Percentiles rank a stretch among this genome's conserved stretches.
Evolutionary conservation across 2,113 vertebrate genomes (phyloP).

Genomic region (Cygnus buccinator): DNA sequence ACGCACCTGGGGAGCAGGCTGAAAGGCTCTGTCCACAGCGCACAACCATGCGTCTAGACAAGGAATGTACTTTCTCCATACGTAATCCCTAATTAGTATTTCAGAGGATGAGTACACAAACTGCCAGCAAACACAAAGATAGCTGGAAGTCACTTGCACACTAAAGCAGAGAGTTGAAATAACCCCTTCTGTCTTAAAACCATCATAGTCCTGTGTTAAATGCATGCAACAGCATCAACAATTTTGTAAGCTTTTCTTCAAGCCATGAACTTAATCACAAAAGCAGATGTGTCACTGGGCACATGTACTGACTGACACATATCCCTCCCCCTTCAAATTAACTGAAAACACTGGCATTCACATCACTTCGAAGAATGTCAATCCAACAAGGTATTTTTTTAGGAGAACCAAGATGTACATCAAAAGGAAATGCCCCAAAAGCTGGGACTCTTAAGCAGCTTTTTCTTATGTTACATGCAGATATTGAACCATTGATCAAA

Average conservation of each 20-base stretch:
- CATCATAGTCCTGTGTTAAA: not conserved
- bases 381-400: not conserved
- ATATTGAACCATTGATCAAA: not conserved
- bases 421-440: not conserved
- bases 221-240: not conserved
- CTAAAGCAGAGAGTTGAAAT: not conserved
- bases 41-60: fast-evolving
- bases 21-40: not conserved
- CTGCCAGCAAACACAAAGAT: not conserved
- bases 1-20: fast-evolving
- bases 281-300: not conserved
- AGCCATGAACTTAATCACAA: not conserved
- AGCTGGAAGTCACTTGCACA: not conserved
- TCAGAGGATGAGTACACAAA: fast-evolving
- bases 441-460: not conserved
- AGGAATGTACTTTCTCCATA: not conserved
- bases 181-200: not conserved
- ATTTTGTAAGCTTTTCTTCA: not conserved
- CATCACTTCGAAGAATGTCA: not conserved
- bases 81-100: fast-evolving
- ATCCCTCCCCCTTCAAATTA: not conserved
- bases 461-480: not conserved
- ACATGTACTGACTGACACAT: not conserved
- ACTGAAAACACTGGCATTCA: not conserved
- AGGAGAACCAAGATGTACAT: not conserved